Conservation (phyloP, 2,113 vertebrate genomes). For the Lagenorhynchus albirostris region DNA sequence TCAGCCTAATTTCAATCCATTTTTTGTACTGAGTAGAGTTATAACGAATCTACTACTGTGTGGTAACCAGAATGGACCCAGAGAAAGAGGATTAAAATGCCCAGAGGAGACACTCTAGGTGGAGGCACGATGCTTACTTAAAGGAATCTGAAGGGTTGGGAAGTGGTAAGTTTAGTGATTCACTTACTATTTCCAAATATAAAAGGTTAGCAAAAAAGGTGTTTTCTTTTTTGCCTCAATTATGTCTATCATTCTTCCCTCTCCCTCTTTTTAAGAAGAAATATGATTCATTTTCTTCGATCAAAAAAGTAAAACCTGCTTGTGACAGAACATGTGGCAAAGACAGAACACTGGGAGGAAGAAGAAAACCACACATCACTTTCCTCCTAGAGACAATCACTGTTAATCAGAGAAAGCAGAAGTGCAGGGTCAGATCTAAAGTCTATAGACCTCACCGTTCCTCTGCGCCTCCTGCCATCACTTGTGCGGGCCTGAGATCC, state of each 20-base stretch:
- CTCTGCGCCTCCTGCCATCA: neutral
- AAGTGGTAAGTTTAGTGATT: neutral
- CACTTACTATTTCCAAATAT: neutral
- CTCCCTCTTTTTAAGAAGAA: neutral
- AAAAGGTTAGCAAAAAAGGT: neutral
- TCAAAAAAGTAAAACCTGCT: neutral
- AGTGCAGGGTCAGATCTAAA: neutral
- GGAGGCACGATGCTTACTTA: neutral
- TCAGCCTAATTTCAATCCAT: neutral
- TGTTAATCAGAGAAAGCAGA: neutral
- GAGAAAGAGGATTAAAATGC: neutral
- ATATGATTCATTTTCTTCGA: neutral
- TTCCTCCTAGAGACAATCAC: neutral
- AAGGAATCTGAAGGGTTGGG: neutral
- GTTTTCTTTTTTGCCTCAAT: neutral
- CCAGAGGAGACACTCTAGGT: neutral
- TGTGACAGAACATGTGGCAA: neutral
- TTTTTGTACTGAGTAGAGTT: neutral
- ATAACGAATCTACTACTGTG: neutral
- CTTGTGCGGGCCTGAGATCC: neutral
- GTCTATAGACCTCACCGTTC: neutral
- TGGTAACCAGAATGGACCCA: neutral
- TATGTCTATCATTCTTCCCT: neutral
- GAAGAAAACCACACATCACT: neutral
- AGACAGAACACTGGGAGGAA: neutral